These are phyloP conservation scores for Stenchaetothrips biformis DNA, from an alignment of 2,888 invertebrate species.

Conservation along the genomic window DNA sequence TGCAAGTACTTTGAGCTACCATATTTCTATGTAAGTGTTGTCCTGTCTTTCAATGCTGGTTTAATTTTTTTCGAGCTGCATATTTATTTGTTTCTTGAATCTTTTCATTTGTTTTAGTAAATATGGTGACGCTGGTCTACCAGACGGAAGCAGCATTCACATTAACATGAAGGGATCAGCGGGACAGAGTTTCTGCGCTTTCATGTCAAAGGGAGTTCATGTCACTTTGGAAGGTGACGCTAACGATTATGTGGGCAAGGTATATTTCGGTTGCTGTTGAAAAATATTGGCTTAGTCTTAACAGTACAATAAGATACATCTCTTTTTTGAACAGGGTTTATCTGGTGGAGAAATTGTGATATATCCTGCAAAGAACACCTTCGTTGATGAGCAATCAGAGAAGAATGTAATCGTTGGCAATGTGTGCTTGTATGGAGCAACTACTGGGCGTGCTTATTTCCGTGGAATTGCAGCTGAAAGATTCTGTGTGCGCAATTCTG, in stretches of 20 bases:
- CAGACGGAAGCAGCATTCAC: constrained; percentile 55
- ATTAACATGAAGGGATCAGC: constrained; percentile 90
- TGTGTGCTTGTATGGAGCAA: constrained; percentile 96
- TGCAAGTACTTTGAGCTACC: constrained; percentile 87
- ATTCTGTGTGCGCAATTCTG: constrained; percentile 97
- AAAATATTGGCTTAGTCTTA: constrained; percentile 14
- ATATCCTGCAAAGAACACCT: constrained; percentile 79
- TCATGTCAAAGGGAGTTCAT: constrained; percentile 83
- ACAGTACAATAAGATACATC: not conserved
- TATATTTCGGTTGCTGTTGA: constrained; percentile 43
- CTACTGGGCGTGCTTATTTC: constrained; percentile 89
- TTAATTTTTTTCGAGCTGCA: not conserved
- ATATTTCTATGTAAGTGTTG: constrained; percentile 78
- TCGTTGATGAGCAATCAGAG: constrained; percentile 74
- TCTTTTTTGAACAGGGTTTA: constrained; percentile 57
- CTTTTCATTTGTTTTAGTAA: constrained; percentile 54
- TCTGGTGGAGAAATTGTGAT: constrained; percentile 93
- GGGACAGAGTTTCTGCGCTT: constrained; percentile 98
- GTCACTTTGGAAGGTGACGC: constrained; percentile 93
- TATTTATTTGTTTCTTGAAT: not conserved
- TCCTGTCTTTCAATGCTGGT: not conserved
- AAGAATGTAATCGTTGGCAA: constrained; percentile 97
- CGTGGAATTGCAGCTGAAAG: constrained; percentile 96
- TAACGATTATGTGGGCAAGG: constrained; percentile 95
- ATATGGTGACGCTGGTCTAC: constrained; percentile 81